Base-by-base conservation (phyloP, 2,797 vertebrate genomes). In the Hapalemur alaotrensis region DNA sequence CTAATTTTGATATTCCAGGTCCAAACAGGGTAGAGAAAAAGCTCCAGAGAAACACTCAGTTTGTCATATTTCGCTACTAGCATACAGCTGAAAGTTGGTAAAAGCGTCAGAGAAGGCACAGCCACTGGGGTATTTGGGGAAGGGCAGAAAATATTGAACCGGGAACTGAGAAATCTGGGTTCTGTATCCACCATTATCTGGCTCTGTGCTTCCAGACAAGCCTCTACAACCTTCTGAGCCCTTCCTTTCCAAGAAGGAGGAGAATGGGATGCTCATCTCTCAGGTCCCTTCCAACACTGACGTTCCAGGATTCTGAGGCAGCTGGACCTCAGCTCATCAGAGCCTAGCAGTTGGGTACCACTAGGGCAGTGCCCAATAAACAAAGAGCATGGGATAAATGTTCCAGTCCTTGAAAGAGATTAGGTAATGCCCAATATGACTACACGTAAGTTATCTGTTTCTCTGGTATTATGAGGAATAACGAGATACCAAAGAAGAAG, bases 321-420 rank as follows among this genome's bases (percentile, higher is more conserved):
- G 15, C 0, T 1, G 57, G 61, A n/a, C 30, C 11, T 75, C 43
- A 9, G 81, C 12, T 6, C 20, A 22, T 73, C n/a, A 20, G 23
- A 61, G 52, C 30, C n/a, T 6, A 28, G 20, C 4, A 52, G 32
- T 2, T 4, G 9, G 22, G 57, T 38, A 50, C 20, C 12, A 43
- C 5, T n/a, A 54, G 3, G 11, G 14, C 14, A 23, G 28, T 3
- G 1, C 10, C 5, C 5, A 30, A 20, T 6, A 59, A 46, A 76
- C 54, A 92, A 83, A 61, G 35, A 86, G 48, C 15, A 57, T 0
- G 10, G 25, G 32, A n/a, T 4, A 22, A 75, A 87, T 2, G 28
- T 13, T 35, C 9, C 48, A 38, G 61, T 32, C 43, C 48, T 32
- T 48, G 63, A 83, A 81, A 78, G 69, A 63, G 89, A 97, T 18